phyloP scores from a whole-genome alignment of 2,888 invertebrate genomes.

The Synanthedon formicaeformis region DNA sequence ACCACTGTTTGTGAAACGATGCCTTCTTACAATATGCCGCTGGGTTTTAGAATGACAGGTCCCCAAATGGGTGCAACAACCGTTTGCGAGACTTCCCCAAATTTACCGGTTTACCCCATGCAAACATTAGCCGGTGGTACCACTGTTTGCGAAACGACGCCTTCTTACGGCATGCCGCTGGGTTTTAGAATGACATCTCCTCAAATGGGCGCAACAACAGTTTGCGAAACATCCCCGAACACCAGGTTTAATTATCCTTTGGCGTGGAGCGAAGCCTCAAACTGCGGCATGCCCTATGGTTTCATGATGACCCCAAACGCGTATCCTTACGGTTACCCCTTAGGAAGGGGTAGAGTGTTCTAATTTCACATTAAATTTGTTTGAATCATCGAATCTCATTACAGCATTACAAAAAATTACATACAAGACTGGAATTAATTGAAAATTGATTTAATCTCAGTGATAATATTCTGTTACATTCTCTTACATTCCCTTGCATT shows the following conservation, averaged over 20 bases:
- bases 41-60: not conserved
- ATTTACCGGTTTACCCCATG: not conserved
- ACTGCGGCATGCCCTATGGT: not conserved
- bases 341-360: too few relatives aligned
- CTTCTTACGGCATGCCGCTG: not conserved
- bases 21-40: not conserved
- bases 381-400: too few relatives aligned
- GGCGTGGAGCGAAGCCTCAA: too few relatives aligned
- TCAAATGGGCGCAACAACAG: not conserved
- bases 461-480: too few relatives aligned
- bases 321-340: too few relatives aligned
- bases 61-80: not conserved
- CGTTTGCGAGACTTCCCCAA: conserved; percentile 2
- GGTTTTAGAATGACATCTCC: not conserved
- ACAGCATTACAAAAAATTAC: too few relatives aligned
- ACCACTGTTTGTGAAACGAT: not conserved
- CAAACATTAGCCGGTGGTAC: not conserved
- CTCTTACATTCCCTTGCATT: too few relatives aligned
- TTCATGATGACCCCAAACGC: not conserved
- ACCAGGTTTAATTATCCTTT: not conserved
- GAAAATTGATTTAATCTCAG: too few relatives aligned
- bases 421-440: too few relatives aligned
- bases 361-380: not conserved
- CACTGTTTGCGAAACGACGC: not conserved
- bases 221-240: conserved; percentile 4